Evolutionary conservation across 2,797 vertebrate species (phyloP).

Genomic region (Hybognathus amarus): DNA sequence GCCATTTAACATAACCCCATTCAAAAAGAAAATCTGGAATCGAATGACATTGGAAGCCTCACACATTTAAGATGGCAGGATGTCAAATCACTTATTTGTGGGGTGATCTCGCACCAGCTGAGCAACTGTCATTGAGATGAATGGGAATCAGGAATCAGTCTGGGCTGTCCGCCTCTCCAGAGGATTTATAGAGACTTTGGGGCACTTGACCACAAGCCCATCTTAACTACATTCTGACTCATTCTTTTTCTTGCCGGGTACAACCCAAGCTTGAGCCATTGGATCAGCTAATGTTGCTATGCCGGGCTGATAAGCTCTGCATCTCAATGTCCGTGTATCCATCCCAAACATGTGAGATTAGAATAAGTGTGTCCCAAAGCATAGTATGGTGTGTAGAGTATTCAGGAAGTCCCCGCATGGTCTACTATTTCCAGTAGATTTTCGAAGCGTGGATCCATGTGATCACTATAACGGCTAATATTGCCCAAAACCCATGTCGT

Average conservation of each 20-base stretch:
- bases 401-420: too few species aligned
- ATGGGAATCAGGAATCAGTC: slow-evolving; percentile 18
- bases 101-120: slow-evolving; percentile 7
- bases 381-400: too few species aligned
- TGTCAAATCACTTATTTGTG: background rate
- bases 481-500: too few species aligned
- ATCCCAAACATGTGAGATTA: too few species aligned
- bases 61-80: too few species aligned
- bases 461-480: too few species aligned
- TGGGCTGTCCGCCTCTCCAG: slow-evolving; percentile 35
- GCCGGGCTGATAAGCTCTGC: background rate
- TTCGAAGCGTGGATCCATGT: too few species aligned
- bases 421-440: too few species aligned
- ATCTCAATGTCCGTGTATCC: too few species aligned
- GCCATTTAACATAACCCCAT: too few species aligned
- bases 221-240: slow-evolving; percentile 58
- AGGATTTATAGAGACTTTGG: slow-evolving; percentile 62
- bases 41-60: too few species aligned
- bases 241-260: slow-evolving; percentile 60
- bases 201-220: slow-evolving; percentile 63
- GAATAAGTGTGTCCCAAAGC: too few species aligned
- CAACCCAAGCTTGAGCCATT: background rate
- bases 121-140: slow-evolving; percentile 35
- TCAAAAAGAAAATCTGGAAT: background rate
- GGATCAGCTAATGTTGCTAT: background rate